phyloP scores from a whole-genome alignment of 2,888 invertebrate genomes.

The Mythimna albipuncta region DNA sequence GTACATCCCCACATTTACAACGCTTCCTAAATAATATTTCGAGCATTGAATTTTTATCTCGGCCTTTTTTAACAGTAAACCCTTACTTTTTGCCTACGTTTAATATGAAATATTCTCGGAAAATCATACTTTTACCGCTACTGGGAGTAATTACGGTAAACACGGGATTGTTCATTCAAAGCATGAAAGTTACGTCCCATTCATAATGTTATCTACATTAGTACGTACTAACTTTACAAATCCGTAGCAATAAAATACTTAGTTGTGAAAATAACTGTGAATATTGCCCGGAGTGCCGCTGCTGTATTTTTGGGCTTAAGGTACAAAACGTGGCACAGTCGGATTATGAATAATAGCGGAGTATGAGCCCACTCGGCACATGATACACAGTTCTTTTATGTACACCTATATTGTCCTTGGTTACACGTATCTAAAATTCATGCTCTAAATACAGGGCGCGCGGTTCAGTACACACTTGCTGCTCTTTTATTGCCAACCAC shows the following conservation, averaged over 20 bases:
- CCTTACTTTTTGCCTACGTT: conserved; percentile 16
- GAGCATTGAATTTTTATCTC: conserved; percentile 48
- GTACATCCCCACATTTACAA: conserved; percentile 51
- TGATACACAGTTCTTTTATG: conserved; percentile 68
- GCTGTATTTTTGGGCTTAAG: conserved; percentile 51
- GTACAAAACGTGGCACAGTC: conserved; percentile 57
- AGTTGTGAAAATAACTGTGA: conserved; percentile 47
- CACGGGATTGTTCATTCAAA: conserved; percentile 21
- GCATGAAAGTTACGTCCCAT: conserved; percentile 37
- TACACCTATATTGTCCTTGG: conserved; percentile 72
- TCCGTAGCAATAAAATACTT: conserved; percentile 51
- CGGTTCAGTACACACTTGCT: conserved; percentile 74
- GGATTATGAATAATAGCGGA: conserved; percentile 66
- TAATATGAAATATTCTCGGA: conserved; percentile 14
- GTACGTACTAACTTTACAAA: conserved; percentile 30
- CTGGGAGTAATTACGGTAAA: conserved; percentile 26
- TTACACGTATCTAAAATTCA: conserved; percentile 81
- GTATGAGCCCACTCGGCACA: conserved; percentile 64
- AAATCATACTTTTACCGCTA: conserved; percentile 25
- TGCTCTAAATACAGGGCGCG: conserved; percentile 78
- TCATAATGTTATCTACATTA: conserved; percentile 50
- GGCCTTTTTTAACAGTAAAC: conserved; percentile 28
- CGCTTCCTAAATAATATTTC: conserved; percentile 51
- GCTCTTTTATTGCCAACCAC: conserved; percentile 80
- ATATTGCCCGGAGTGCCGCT: conserved; percentile 33